These are phyloP conservation scores for Nymphalis urticae DNA, from an alignment of 2,888 invertebrate genomes.

Conservation along the genomic window DNA sequence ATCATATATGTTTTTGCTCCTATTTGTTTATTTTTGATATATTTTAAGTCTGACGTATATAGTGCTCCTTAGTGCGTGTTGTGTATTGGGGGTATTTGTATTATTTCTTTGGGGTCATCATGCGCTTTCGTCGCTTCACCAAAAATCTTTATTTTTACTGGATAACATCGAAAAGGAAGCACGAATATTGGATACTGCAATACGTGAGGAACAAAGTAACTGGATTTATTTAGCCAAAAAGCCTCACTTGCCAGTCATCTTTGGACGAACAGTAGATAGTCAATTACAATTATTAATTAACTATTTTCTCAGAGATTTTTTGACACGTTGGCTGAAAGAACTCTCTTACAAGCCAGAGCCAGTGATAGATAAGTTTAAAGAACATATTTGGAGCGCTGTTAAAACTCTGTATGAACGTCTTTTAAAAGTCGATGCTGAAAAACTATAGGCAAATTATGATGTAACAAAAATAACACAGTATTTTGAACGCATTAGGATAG, in stretches of 20 bases:
- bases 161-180: constrained; percentile 83
- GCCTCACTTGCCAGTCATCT: constrained; percentile 87
- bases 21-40: constrained; percentile 53
- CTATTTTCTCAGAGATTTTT: constrained; percentile 89
- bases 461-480: constrained; percentile 90
- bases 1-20: constrained; percentile 54
- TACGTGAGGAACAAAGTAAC: constrained; percentile 78
- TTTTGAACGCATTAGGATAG: constrained; percentile 91
- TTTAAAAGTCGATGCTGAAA: constrained; percentile 89
- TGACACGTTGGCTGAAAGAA: too few species aligned
- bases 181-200: constrained; percentile 81
- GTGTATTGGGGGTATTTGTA: constrained; percentile 57
- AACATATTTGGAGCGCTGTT: constrained; percentile 91
- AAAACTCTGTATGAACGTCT: constrained; percentile 87
- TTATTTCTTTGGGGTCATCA: constrained; percentile 83
- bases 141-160: constrained; percentile 81
- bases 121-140: constrained; percentile 84
- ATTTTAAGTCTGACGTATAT: constrained; percentile 61
- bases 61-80: too few species aligned
- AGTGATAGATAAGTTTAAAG: constrained; percentile 85
- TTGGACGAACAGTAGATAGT: constrained; percentile 91
- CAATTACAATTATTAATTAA: constrained; percentile 92
- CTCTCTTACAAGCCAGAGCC: constrained; percentile 85
- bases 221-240: constrained; percentile 67
- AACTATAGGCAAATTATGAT: constrained; percentile 91